Evolutionary conservation across 2,113 vertebrate species (phyloP).

Genomic region (Motacilla tschutschensis): DNA sequence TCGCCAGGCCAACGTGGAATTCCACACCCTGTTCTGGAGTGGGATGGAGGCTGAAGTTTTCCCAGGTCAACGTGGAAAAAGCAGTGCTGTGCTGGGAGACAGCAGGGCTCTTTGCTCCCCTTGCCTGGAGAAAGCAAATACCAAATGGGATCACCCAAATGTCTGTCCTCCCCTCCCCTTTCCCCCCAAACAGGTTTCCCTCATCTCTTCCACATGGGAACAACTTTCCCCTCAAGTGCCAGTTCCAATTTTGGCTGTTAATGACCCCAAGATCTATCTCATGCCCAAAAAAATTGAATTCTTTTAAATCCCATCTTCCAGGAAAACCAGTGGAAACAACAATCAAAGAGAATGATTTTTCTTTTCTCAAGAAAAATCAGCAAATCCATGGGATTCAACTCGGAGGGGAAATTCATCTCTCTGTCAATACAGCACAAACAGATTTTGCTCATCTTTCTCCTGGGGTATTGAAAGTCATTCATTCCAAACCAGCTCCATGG

Average conservation of each 20-base stretch:
- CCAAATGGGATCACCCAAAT: no score
- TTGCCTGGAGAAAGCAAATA: not conserved
- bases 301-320: not conserved
- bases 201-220: not conserved
- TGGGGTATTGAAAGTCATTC: not conserved
- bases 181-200: not conserved
- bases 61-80: not conserved
- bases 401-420: not conserved
- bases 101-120: not conserved
- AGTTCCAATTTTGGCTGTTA: not conserved
- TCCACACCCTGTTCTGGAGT: rapidly evolving
- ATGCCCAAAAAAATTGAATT: not conserved
- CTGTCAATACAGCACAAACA: not conserved
- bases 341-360: not conserved
- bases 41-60: not conserved
- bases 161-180: not conserved
- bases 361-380: not conserved
- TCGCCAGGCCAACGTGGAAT: rapidly evolving
- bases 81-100: not conserved
- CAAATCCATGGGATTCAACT: not conserved
- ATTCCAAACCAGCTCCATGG: not conserved
- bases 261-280: not conserved
- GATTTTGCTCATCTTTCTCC: slow-evolving; percentile 8
- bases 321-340: not conserved
- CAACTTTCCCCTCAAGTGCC: not conserved